Percentiles rank a stretch among this genome's conserved stretches.
phyloP scores from a whole-genome alignment of 2,888 invertebrate genomes.

The Drosophila histrio region DNA sequence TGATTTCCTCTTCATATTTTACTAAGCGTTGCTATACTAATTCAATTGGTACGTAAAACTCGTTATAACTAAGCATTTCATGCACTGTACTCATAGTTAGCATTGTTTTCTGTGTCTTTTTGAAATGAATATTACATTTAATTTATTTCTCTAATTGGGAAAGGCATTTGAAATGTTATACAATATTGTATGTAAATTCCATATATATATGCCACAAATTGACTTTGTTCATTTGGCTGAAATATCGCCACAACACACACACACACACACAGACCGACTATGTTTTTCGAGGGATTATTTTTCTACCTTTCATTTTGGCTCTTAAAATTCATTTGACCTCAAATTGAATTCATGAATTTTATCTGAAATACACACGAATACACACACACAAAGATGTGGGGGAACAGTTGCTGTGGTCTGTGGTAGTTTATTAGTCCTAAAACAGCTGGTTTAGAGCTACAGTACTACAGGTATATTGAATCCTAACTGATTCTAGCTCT shows the following conservation, averaged over 20 bases:
- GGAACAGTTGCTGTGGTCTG: slow-evolving; percentile 4
- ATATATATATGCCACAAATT: slow-evolving; percentile 4
- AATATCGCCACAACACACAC: background rate
- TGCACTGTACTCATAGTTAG: too few relatives aligned
- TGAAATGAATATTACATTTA: background rate
- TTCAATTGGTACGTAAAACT: background rate
- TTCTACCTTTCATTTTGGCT: slow-evolving; percentile 20
- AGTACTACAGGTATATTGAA: slow-evolving; percentile 6
- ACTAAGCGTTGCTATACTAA: background rate
- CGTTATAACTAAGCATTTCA: too few relatives aligned
- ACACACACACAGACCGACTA: background rate
- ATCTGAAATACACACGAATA: slow-evolving; percentile 50
- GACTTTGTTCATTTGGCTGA: slow-evolving; percentile 16
- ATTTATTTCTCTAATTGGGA: slow-evolving; percentile 1
- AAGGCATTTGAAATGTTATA: background rate
- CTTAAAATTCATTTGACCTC: slow-evolving; percentile 42
- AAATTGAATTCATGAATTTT: slow-evolving; percentile 60
- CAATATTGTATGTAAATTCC: background rate
- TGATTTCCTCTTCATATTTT: background rate
- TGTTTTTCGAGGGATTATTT: slow-evolving; percentile 19
- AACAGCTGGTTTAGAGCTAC: slow-evolving; percentile 32
- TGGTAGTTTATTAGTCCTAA: slow-evolving; percentile 53
- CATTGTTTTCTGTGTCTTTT: background rate
- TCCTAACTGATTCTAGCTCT: slow-evolving; percentile 10
- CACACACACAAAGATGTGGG: background rate